phyloP scores from a whole-genome alignment of 2,888 invertebrate species.

The Philhelius pedissequus region DNA sequence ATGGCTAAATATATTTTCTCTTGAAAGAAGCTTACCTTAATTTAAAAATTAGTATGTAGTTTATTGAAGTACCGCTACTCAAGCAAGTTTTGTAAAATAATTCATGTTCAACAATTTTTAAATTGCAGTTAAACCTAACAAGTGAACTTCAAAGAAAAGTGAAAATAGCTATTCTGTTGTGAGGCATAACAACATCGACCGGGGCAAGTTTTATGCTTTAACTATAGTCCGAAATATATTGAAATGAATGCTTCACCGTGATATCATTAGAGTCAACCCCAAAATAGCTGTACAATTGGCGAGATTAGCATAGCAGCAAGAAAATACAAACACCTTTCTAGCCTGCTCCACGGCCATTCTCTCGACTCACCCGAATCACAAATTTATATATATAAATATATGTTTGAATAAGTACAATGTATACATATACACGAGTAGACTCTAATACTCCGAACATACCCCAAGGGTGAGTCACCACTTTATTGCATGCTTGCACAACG shows the following conservation, averaged over 20 bases:
- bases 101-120: neutral
- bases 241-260: conserved; percentile 18
- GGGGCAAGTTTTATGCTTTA: conserved; percentile 19
- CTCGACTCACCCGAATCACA: neutral
- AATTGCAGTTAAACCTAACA: conserved; percentile 9
- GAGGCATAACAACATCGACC: neutral
- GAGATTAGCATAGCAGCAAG: conserved; percentile 3
- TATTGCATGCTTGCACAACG: conserved; percentile 63
- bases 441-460: conserved; percentile 46
- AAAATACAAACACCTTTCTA: neutral
- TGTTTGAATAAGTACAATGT: neutral
- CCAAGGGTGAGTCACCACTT: conserved; percentile 66
- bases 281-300: neutral
- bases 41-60: too few species aligned
- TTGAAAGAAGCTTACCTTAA: too few species aligned
- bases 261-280: conserved; percentile 11
- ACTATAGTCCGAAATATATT: conserved; percentile 27
- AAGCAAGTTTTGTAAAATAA: too few species aligned
- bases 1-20: too few species aligned
- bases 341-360: neutral
- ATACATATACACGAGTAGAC: neutral
- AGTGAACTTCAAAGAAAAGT: conserved; percentile 54
- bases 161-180: conserved; percentile 25
- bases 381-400: neutral
- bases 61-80: too few species aligned